A percentile compares a stretch with the other conserved stretches of the same genome.
Evolutionary conservation across 2,797 vertebrate genomes (phyloP).

Genomic region (Nyctibius grandis): DNA sequence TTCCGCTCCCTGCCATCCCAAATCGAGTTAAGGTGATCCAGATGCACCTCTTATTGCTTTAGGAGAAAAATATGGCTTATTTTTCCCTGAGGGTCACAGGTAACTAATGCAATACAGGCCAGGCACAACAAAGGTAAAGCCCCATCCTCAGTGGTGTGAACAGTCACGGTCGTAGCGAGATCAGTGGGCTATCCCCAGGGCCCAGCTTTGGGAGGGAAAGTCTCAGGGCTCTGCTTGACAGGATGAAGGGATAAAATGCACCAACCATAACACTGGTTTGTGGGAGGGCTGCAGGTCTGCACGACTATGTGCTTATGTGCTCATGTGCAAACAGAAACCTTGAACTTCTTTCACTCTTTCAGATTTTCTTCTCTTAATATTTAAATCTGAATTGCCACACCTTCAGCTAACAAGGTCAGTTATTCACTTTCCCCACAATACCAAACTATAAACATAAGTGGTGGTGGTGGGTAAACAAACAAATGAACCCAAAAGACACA

Average conservation of each 20-base stretch:
- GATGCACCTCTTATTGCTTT: not conserved
- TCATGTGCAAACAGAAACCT: not conserved
- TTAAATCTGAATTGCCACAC: not conserved
- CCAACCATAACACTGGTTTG: not conserved
- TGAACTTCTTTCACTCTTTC: not conserved
- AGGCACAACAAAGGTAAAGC: not conserved
- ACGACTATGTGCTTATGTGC: rapidly evolving
- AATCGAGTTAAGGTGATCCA: not conserved
- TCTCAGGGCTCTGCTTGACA: not conserved
- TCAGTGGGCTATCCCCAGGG: not conserved
- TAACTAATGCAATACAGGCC: not conserved
- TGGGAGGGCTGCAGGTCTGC: not conserved
- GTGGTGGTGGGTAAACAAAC: not conserved
- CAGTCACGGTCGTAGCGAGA: rapidly evolving
- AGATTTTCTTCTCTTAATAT: not conserved
- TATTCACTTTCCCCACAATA: not conserved
- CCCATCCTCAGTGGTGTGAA: not conserved
- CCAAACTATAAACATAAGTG: not conserved
- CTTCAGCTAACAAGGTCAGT: not conserved
- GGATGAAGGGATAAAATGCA: not conserved
- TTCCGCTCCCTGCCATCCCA: not conserved
- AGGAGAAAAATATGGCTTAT: not conserved
- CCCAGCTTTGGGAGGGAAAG: not conserved
- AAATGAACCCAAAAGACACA: not conserved
- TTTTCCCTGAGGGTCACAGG: not conserved